A percentile compares a stretch with the other conserved stretches of the same genome.
Evolutionary conservation across 2,888 invertebrate species (phyloP).

Genomic region (Callyntrura sp.): DNA sequence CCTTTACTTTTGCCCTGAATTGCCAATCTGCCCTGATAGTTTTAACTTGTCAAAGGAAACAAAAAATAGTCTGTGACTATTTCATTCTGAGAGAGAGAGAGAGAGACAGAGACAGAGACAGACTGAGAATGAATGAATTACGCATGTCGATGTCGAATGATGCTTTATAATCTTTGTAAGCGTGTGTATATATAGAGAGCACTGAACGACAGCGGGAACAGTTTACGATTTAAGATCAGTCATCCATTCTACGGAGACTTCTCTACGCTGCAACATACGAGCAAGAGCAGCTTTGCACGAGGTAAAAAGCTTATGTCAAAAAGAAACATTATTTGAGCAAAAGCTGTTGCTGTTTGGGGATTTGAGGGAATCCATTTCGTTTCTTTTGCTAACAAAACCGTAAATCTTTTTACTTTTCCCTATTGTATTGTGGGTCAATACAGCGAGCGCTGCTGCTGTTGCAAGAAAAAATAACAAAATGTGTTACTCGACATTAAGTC

Average conservation of each 20-base stretch:
- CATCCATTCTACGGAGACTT: slow-evolving; percentile 21
- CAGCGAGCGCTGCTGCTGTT: background rate
- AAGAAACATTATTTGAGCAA: background rate
- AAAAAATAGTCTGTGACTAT: background rate
- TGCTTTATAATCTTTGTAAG: background rate
- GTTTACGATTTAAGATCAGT: slow-evolving; percentile 47
- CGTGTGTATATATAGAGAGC: background rate
- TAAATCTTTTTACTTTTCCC: slow-evolving; percentile 6
- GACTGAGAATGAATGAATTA: slow-evolving; percentile 1
- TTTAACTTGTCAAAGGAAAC: slow-evolving; percentile 54
- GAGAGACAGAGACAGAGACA: no score
- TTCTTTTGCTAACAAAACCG: slow-evolving; percentile 1
- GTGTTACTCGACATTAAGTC: background rate
- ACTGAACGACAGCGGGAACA: slow-evolving; percentile 20
- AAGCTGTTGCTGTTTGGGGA: background rate
- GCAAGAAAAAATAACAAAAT: background rate
- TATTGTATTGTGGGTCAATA: background rate
- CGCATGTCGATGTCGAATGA: background rate
- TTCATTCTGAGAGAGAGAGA: background rate
- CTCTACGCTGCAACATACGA: background rate
- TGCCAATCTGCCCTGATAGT: slow-evolving; percentile 57
- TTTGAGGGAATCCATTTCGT: slow-evolving; percentile 3
- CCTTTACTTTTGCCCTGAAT: slow-evolving; percentile 14
- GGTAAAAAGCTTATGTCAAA: background rate
- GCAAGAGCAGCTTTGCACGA: background rate